A percentile compares a stretch with the other conserved stretches of the same genome.
phyloP scores from a whole-genome alignment of 2,113 vertebrate species.

The Balaenoptera acutorostrata region DNA sequence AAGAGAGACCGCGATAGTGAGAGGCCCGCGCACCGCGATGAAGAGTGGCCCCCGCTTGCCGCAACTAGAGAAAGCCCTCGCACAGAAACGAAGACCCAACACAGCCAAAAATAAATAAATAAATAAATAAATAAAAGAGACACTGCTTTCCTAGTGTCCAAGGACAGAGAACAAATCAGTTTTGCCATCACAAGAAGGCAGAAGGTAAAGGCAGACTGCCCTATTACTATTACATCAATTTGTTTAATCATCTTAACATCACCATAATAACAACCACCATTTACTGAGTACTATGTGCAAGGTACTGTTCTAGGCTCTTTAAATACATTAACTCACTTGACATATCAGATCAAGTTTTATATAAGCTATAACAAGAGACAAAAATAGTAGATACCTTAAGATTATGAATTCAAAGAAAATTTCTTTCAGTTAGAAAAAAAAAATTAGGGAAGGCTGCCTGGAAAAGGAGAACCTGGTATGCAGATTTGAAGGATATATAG shows the following conservation, averaged over 20 bases:
- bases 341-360: background rate
- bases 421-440: constrained; percentile 23
- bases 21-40: too few species aligned
- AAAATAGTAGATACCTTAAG: background rate
- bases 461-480: background rate
- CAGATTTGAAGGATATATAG: background rate
- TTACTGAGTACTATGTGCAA: background rate
- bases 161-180: background rate
- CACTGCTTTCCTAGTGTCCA: background rate
- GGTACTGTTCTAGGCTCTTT: background rate
- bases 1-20: too few species aligned
- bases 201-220: background rate
- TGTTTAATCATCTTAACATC: background rate
- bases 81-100: too few species aligned
- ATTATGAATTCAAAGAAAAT: constrained; percentile 12
- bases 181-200: background rate
- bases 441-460: background rate
- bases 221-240: background rate
- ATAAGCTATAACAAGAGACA: background rate
- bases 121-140: background rate
- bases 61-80: too few species aligned
- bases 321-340: background rate
- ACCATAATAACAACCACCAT: background rate
- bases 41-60: too few species aligned
- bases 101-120: too few species aligned